Conservation (phyloP, 2,797 vertebrate genomes). For the Malacoctenus gilli region DNA sequence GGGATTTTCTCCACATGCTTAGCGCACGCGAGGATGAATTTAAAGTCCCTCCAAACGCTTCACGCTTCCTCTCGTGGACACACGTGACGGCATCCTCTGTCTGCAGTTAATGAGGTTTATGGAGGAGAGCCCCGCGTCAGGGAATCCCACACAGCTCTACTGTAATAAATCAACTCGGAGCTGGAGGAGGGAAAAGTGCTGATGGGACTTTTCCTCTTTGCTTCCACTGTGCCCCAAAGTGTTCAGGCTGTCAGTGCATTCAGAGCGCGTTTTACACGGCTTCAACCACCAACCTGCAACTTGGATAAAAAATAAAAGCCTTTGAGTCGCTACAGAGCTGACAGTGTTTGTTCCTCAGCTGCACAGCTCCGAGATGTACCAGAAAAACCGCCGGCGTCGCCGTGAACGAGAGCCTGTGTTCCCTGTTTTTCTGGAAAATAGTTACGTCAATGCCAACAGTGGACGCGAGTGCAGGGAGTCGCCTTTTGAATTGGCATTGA, state of each 20-base stretch:
- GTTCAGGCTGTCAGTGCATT: slow-evolving; percentile 60
- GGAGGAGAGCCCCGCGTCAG: slow-evolving; percentile 61
- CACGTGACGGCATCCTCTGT: slow-evolving; percentile 16
- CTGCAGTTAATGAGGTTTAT: slow-evolving; percentile 40
- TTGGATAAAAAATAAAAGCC: slow-evolving; percentile 47
- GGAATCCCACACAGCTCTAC: slow-evolving; percentile 71
- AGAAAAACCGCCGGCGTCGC: slow-evolving; percentile 8
- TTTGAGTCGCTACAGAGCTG: slow-evolving; percentile 30
- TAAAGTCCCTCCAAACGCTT: slow-evolving; percentile 26
- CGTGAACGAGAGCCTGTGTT: slow-evolving; percentile 18
- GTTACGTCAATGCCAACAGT: slow-evolving; percentile 6
- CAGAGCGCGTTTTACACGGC: slow-evolving; percentile 50
- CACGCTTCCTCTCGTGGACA: slow-evolving; percentile 30
- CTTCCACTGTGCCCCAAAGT: slow-evolving; percentile 55
- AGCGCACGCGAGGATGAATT: slow-evolving; percentile 18
- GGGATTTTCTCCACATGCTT: slow-evolving; percentile 8
- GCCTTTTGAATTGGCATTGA: slow-evolving; percentile 7
- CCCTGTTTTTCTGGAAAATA: slow-evolving; percentile 5
- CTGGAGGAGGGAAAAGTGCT: slow-evolving; percentile 76
- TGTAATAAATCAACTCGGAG: slow-evolving; percentile 75
- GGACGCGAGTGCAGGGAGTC: slow-evolving; percentile 4
- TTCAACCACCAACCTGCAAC: slow-evolving; percentile 45
- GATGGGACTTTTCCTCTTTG: slow-evolving; percentile 73
- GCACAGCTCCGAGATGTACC: slow-evolving; percentile 19
- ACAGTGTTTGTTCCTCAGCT: slow-evolving; percentile 24